Percentiles rank a stretch among this genome's conserved stretches.
Conservation (phyloP, 2,113 vertebrate species). For the Xyrauchen texanus region DNA sequence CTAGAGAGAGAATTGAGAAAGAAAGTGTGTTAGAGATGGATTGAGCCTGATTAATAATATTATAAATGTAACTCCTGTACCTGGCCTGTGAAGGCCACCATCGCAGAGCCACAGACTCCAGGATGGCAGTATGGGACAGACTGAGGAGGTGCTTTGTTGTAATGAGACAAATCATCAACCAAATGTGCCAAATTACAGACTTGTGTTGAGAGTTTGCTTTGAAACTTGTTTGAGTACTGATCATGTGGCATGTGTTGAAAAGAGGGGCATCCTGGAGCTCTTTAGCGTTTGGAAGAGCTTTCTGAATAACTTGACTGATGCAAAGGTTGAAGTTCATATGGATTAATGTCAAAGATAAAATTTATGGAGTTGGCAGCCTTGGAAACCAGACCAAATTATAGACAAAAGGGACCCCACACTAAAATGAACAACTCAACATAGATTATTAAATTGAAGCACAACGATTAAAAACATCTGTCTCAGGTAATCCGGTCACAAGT, state of each 20-base stretch:
- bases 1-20: slow-evolving; percentile 1
- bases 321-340: neutral
- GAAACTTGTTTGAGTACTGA: slow-evolving; percentile 39
- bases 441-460: too few species aligned
- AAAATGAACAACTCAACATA: too few species aligned
- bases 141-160: too few species aligned
- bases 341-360: neutral
- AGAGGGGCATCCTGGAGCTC: neutral
- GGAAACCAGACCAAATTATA: too few species aligned
- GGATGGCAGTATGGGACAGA: slow-evolving; percentile 36
- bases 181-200: slow-evolving; percentile 48
- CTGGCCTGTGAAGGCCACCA: slow-evolving; percentile 49
- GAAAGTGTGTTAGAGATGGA: neutral
- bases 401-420: too few species aligned
- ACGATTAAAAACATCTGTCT: too few species aligned
- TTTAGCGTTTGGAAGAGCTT: neutral
- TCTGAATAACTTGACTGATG: neutral
- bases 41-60: neutral
- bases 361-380: neutral
- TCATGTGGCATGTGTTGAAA: slow-evolving; percentile 33
- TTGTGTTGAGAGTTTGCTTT: slow-evolving; percentile 35
- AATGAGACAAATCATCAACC: too few species aligned
- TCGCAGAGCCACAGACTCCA: slow-evolving; percentile 52
- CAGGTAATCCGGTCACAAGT: too few species aligned
- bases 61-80: slow-evolving; percentile 17